phyloP scores from a whole-genome alignment of 1,140 invertebrate genomes.

The Nasonia giraulti region DNA sequence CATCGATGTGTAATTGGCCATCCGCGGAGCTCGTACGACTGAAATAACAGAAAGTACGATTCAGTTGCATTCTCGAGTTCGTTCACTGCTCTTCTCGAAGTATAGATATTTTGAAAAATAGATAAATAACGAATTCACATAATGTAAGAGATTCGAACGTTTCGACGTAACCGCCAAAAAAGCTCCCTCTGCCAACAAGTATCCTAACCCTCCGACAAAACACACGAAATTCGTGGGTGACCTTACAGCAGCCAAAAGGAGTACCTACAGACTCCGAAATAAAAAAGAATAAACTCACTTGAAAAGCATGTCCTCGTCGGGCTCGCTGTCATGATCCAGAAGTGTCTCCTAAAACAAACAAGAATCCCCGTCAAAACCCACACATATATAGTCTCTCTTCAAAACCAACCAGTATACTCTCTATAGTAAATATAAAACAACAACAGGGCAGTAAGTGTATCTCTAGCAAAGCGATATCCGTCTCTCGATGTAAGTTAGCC shows the following conservation, averaged over 20 bases:
- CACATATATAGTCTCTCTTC: too few relatives aligned
- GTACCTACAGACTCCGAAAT: not conserved
- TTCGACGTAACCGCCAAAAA: not conserved
- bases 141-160: not conserved
- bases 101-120: not conserved
- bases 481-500: slow-evolving; percentile 4
- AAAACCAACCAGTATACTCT: slow-evolving; percentile 16
- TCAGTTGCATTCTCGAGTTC: too few relatives aligned
- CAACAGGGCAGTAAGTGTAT: not conserved
- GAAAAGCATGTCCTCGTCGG: slow-evolving; percentile 66
- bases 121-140: too few relatives aligned
- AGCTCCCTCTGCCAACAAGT: slow-evolving; percentile 22
- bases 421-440: not conserved
- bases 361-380: not conserved
- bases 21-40: slow-evolving; percentile 62
- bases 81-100: too few relatives aligned
- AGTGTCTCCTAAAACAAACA: slow-evolving; percentile 61
- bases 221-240: not conserved
- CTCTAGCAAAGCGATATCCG: not conserved
- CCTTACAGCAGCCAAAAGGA: slow-evolving; percentile 20
- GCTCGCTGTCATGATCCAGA: slow-evolving; percentile 68
- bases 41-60: slow-evolving; percentile 11
- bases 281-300: slow-evolving; percentile 59
- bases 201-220: not conserved
- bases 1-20: slow-evolving; percentile 59